Conservation (phyloP, 2,797 vertebrate species). For the Lacerta viridis region DNA sequence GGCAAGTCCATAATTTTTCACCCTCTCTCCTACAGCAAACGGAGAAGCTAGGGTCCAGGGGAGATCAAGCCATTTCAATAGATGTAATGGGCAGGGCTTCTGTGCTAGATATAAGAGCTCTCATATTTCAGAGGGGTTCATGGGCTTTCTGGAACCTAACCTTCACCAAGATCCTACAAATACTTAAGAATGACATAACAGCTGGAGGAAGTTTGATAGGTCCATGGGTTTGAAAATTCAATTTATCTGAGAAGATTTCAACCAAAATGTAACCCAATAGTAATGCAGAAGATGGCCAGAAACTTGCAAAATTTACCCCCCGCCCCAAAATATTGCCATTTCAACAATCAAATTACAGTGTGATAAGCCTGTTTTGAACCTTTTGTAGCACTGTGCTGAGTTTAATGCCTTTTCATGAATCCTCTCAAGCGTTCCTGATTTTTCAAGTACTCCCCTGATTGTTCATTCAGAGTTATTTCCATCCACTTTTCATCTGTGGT, state of each 20-base stretch:
- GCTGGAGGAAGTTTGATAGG: not conserved
- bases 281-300: not conserved
- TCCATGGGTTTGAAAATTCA: not conserved
- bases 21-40: too few relatives aligned
- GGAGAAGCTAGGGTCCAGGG: too few relatives aligned
- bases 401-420: conserved; percentile 57
- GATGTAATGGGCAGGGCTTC: too few relatives aligned
- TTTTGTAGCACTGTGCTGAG: conserved; percentile 59
- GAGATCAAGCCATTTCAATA: too few relatives aligned
- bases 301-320: not conserved
- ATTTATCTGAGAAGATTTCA: not conserved
- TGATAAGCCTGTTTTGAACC: conserved; percentile 59
- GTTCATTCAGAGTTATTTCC: conserved; percentile 73
- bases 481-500: conserved; percentile 64
- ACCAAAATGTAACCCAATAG: not conserved
- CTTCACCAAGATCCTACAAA: not conserved
- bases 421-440: conserved; percentile 60
- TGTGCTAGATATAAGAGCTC: too few relatives aligned
- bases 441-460: conserved; percentile 69
- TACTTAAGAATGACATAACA: not conserved
- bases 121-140: too few relatives aligned
- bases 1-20: too few relatives aligned
- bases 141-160: not conserved
- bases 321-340: not conserved
- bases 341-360: conserved; percentile 35